Percentiles rank a stretch among this genome's conserved stretches.
Conservation (phyloP, 2,888 invertebrate genomes). For the Cantharis rufa region DNA sequence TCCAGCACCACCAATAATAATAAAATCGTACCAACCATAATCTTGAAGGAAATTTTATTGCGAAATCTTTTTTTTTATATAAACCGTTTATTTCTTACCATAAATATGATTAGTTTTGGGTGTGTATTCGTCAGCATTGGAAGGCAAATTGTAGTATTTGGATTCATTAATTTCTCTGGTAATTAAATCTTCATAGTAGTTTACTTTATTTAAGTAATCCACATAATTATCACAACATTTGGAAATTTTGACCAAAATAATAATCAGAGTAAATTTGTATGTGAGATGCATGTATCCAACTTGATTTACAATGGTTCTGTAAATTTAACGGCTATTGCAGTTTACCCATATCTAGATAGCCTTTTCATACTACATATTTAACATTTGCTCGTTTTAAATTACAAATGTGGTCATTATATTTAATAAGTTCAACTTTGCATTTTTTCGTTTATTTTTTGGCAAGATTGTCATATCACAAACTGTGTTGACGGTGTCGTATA, state of each 20-base stretch:
- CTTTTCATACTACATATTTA: too few relatives aligned
- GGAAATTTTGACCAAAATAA: background rate
- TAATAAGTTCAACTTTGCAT: too few relatives aligned
- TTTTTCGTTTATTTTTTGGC: too few relatives aligned
- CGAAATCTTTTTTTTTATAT: too few relatives aligned
- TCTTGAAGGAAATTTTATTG: background rate
- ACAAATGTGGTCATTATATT: too few relatives aligned
- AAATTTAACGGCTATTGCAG: too few relatives aligned
- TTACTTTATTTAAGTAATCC: background rate
- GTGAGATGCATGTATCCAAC: background rate
- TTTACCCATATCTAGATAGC: too few relatives aligned
- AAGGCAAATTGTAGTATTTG: background rate
- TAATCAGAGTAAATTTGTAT: background rate
- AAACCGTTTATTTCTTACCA: background rate
- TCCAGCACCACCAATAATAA: slow-evolving; percentile 78
- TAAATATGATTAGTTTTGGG: background rate
- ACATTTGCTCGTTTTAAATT: too few relatives aligned
- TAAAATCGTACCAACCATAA: slow-evolving; percentile 60
- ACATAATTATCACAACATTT: background rate
- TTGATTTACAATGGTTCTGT: too few relatives aligned
- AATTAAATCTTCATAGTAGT: background rate
- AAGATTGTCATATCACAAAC: too few relatives aligned
- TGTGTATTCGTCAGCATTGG: background rate
- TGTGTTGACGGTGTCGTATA: too few relatives aligned
- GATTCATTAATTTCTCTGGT: background rate